phyloP scores from a whole-genome alignment of 2,113 vertebrate genomes.

The Aphelocoma coerulescens region DNA sequence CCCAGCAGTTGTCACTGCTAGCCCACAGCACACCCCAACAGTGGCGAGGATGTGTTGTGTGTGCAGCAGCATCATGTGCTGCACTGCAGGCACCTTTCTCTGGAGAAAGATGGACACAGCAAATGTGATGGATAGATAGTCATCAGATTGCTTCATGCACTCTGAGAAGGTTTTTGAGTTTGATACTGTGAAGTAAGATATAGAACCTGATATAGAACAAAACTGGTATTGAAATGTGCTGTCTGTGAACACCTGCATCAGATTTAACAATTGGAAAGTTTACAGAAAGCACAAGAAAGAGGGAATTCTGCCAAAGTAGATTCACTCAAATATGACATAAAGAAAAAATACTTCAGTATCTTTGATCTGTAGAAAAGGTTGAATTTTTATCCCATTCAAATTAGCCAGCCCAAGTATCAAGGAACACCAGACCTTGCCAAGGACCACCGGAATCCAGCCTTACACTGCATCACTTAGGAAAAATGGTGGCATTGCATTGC shows the following conservation, averaged over 20 bases:
- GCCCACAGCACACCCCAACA: background rate
- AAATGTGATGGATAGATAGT: background rate
- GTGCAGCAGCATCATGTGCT: background rate
- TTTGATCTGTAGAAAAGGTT: background rate
- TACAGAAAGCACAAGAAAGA: background rate
- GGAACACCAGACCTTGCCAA: background rate
- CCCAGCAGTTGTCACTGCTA: background rate
- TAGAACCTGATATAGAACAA: background rate
- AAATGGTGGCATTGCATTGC: background rate
- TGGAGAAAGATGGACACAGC: background rate
- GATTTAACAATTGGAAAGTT: background rate
- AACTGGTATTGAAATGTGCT: background rate
- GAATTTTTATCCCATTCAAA: background rate
- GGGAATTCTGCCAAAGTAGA: background rate
- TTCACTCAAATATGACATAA: background rate
- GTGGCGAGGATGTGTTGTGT: fast-evolving
- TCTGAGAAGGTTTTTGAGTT: background rate
- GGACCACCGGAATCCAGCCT: background rate
- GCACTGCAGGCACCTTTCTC: background rate
- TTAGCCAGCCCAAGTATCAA: background rate
- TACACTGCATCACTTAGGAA: fast-evolving
- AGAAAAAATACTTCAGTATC: background rate
- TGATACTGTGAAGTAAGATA: background rate
- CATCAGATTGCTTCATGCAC: background rate
- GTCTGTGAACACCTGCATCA: background rate